A percentile compares a stretch with the other conserved stretches of the same genome.
Evolutionary conservation across 1,140 invertebrate species (phyloP).

Genomic region (Drosophila ambigua): DNA sequence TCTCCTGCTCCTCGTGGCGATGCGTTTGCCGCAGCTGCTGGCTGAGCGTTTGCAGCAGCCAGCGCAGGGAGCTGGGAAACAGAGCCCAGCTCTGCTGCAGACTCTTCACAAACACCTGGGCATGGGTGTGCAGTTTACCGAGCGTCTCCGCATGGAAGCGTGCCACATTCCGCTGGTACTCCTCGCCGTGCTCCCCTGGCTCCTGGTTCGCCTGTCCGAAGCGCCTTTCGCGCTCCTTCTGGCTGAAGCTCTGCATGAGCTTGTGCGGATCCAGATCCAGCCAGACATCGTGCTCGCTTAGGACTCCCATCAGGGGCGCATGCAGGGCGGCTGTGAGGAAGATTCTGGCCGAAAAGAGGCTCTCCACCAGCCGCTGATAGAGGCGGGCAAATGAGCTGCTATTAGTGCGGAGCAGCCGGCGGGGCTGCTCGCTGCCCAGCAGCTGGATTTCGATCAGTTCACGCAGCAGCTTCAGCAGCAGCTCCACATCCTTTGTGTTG

Average conservation of each 20-base stretch:
- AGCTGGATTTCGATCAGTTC: conserved; percentile 94
- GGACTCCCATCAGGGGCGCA: conserved; percentile 94
- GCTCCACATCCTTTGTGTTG: conserved; percentile 91
- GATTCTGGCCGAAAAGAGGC: conserved; percentile 94
- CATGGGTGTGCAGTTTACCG: conserved; percentile 91
- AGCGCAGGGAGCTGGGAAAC: conserved; percentile 94
- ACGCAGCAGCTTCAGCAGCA: conserved; percentile 90
- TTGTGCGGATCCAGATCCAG: conserved; percentile 97
- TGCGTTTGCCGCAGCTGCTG: conserved; percentile 88
- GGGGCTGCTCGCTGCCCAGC: conserved; percentile 91
- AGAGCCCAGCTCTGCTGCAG: conserved; percentile 94
- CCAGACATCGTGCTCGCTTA: conserved; percentile 96
- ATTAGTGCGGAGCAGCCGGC: conserved; percentile 92
- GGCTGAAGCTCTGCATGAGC: conserved; percentile 86
- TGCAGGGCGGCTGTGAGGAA: conserved; percentile 97
- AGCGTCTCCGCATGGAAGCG: conserved; percentile 91
- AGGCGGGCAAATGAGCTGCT: conserved; percentile 95
- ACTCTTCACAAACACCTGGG: conserved; percentile 92
- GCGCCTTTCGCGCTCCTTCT: conserved; percentile 84
- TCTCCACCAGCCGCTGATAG: conserved; percentile 95
- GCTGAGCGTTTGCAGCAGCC: conserved; percentile 91
- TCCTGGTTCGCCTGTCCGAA: conserved; percentile 87
- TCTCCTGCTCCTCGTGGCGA: conserved; percentile 87
- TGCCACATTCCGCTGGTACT: conserved; percentile 89
- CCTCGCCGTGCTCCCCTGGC: conserved; percentile 85